Evolutionary conservation across 2,888 invertebrate species (phyloP), one percentile per base, ranked within the genome.

Genomic region (Athalia rosae): DNA sequence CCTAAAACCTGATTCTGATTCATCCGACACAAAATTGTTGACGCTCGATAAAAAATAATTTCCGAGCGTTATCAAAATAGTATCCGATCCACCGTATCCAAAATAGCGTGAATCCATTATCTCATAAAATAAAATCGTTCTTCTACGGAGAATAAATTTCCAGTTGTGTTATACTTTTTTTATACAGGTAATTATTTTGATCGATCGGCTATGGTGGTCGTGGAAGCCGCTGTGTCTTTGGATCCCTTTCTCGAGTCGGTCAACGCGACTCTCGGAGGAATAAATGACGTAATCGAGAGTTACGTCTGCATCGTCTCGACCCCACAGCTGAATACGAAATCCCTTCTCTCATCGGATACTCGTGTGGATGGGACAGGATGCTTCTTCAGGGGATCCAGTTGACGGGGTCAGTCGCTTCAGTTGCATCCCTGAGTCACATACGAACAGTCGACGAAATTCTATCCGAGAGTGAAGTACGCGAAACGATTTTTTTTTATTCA

Each of bases 221-320:
- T 28, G 15, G 58, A 58, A 71, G 8, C 2, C 5, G n/a, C 71
- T 43, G 50, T 15, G 53, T 56, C 71, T 58, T 43, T 15, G 58
- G 41, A 74, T 74, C 74, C 74, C 74, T 74, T 74, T 62, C 74
- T 74, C 74, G 48, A 74, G 50, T 74, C 61, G 74, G 74, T 74
- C 74, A 74, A 74, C 74, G 47, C 13, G 28, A 9, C 15, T 74
- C 74, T 74, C 61, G 41, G 50, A 74, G 74, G 61, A 58, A 15
- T 11, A 61, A 74, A 61, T 74, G 74, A 74, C 62, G 74, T 74
- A 74, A 74, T 53, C 61, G 28, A 6, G 47, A 6, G 74, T 74
- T 74, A 74, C 74, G 74, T 74, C 74, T 58, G 50, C 58, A 15
- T 8, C 53, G 9, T 56, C 71, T 58, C 58, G 48, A 71, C 58